Evolutionary conservation across 1,140 invertebrate species (phyloP), one percentile per base, ranked within the genome.

Genomic region (Bathynomus jamesi): DNA sequence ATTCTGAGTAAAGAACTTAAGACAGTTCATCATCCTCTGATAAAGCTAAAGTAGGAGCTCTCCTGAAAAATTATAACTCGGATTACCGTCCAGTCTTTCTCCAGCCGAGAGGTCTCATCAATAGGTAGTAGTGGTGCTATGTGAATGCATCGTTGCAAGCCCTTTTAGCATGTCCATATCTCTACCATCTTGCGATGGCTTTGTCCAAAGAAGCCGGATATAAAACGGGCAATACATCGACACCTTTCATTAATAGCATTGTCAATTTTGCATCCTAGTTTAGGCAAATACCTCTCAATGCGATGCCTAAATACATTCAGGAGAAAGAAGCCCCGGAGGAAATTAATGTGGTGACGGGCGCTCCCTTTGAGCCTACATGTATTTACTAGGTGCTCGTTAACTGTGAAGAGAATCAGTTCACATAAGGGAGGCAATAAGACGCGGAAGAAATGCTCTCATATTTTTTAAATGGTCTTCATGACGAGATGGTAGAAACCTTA

Each of bases 71-170:
- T 3, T 76, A 76, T 28, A 68, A 67, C 21, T 65, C 72, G 25
- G 70, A 76, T 61, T 69, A 71, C 29, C 72, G 60, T 27, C 72
- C 67, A 13, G 73, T 73, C 31, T 65, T 65, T 32, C 73, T 78
- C 13, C 76, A 90, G 79, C 94, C 94, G 0, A 87, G 94, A 67
- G 94, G 94, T 10, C 85, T 98, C 17, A 91, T 89, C 40, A 97
- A 97, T 83, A 87, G 89, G 65, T 92, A 91, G 63, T 97, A 96
- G 84, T 96, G 94, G 83, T 98, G 95, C 83, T 98, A 96, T 80
- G 93, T 96, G 28, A 97, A 98, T 83, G 93, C 94, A 28, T 92
- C 91, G 70, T 83, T 94, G 32, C 92, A 95, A 84, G 93, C 94
- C 0, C 83, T 97, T 65, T 84, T 97, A 0, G 93, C 92, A 28